These are phyloP conservation scores for Myrmophylax atrothorax DNA, from an alignment of 2,113 vertebrate species.

Conservation along the genomic window DNA sequence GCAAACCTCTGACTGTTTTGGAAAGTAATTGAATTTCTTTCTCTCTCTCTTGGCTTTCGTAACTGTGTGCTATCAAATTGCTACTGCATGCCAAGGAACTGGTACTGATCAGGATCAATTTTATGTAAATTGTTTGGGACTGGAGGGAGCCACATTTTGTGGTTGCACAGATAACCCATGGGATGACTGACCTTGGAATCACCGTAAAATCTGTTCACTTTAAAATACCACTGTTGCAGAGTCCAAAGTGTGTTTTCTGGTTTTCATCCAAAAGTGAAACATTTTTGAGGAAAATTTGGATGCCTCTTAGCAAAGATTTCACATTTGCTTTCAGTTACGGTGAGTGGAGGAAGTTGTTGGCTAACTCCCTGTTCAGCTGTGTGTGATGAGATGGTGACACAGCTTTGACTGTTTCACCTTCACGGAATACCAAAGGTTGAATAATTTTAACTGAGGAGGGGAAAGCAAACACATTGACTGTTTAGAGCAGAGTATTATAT, in stretches of 20 bases:
- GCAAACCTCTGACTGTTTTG: not conserved
- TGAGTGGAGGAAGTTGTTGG: not conserved
- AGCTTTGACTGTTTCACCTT: conserved; percentile 36
- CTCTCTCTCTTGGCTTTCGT: not conserved
- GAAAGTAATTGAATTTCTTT: not conserved
- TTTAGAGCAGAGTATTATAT: not conserved
- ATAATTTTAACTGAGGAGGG: not conserved
- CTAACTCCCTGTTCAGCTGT: not conserved
- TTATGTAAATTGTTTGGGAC: not conserved
- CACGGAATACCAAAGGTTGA: not conserved
- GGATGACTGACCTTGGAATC: not conserved
- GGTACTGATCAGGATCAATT: not conserved
- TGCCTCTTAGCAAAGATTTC: not conserved
- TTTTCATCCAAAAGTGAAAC: not conserved
- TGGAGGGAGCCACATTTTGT: not conserved
- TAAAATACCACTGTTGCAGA: not conserved
- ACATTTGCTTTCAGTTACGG: not conserved
- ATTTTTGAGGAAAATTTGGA: not conserved
- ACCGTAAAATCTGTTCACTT: not conserved
- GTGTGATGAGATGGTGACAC: not conserved
- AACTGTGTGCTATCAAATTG: not conserved
- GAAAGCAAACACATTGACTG: not conserved
- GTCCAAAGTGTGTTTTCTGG: not conserved
- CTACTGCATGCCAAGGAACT: not conserved
- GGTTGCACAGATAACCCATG: not conserved